Evolutionary conservation across 2,113 vertebrate species (phyloP).

Genomic region (Corythornis cristatus): DNA sequence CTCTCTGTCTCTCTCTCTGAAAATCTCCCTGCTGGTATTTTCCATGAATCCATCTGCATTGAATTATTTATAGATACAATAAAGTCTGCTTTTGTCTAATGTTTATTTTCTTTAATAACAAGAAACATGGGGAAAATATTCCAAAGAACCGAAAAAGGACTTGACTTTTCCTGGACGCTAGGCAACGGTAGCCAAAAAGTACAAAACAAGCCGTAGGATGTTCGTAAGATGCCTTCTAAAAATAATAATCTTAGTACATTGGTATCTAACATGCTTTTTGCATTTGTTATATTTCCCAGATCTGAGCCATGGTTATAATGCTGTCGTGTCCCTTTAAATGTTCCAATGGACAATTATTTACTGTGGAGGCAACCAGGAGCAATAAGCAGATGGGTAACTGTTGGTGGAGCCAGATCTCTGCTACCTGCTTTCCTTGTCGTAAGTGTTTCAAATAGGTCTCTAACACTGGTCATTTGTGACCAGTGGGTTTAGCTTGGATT

Average conservation of each 20-base stretch:
- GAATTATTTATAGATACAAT: slow-evolving; percentile 81
- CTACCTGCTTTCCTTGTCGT: not conserved
- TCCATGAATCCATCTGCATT: slow-evolving; percentile 76
- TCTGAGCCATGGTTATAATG: not conserved
- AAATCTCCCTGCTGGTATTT: slow-evolving; percentile 64
- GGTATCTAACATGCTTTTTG: not conserved
- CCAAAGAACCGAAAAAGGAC: slow-evolving; percentile 67
- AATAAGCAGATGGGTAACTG: not conserved
- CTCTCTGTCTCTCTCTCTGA: slow-evolving; percentile 20
- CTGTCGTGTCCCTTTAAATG: not conserved
- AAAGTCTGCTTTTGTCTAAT: slow-evolving; percentile 72
- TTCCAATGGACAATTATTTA: not conserved
- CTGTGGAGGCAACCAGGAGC: not conserved
- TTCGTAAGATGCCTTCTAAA: slow-evolving; percentile 53
- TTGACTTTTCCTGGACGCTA: slow-evolving; percentile 66
- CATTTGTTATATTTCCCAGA: not conserved
- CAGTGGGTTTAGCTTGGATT: not conserved
- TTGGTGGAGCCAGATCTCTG: not conserved
- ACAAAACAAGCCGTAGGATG: slow-evolving; percentile 69
- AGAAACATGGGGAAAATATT: slow-evolving; percentile 75
- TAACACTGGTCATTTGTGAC: not conserved
- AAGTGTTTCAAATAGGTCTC: not conserved
- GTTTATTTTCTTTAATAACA: slow-evolving; percentile 82
- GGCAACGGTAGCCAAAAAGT: slow-evolving; percentile 68
- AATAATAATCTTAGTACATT: slow-evolving; percentile 23